A percentile compares a stretch with the other conserved stretches of the same genome.
Conservation (phyloP, 2,888 invertebrate species). For the Apodemia zela region DNA sequence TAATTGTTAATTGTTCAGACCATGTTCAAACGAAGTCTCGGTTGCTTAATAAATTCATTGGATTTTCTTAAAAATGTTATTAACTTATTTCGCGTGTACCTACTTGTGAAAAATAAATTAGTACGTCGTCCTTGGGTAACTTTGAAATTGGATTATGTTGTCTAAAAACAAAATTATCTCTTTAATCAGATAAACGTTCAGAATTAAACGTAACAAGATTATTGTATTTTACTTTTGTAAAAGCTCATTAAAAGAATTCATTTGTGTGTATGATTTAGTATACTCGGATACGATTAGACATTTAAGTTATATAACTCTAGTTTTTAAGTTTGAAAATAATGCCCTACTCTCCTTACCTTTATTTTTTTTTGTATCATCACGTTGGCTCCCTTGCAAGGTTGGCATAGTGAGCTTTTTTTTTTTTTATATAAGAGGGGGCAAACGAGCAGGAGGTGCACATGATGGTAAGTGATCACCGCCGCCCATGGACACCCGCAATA, state of each 20-base stretch:
- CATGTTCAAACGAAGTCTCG: not conserved
- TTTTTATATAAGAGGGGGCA: too few relatives aligned
- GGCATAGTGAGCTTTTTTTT: too few relatives aligned
- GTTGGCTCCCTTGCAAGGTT: too few relatives aligned
- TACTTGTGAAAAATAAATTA: constrained; percentile 3
- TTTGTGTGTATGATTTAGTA: not conserved
- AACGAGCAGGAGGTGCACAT: too few relatives aligned
- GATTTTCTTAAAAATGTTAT: not conserved
- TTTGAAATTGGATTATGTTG: constrained; percentile 5
- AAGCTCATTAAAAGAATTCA: not conserved
- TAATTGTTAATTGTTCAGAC: not conserved
- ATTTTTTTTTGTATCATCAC: too few relatives aligned
- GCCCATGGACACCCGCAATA: too few relatives aligned
- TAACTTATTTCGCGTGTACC: not conserved
- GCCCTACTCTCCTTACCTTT: too few relatives aligned
- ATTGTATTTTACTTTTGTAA: not conserved
- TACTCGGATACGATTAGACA: not conserved
- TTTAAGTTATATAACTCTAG: not conserved
- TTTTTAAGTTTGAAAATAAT: too few relatives aligned
- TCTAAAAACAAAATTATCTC: not conserved
- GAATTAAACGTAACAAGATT: not conserved
- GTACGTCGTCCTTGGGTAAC: not conserved
- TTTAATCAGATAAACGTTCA: not conserved
- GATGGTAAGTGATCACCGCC: too few relatives aligned
- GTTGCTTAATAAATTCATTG: not conserved